Evolutionary conservation across 2,888 invertebrate genomes (phyloP), one percentile per base, ranked within the genome.

Genomic region (Lasioglossum leucozonium): DNA sequence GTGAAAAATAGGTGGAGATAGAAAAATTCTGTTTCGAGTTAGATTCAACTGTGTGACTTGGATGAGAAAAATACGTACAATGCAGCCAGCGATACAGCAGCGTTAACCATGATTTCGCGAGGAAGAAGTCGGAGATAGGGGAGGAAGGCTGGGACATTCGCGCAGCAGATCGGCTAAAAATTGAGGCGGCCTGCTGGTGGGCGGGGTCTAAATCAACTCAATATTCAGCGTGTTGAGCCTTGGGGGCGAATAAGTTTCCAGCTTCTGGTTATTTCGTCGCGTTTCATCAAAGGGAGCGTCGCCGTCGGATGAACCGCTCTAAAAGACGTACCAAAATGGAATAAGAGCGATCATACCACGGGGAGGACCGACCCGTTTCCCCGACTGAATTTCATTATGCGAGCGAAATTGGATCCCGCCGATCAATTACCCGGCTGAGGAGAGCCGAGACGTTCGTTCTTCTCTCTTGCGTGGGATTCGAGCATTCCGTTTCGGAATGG

Each of bases 371-470:
- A 62, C 69, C 80, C 73, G 82, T 72, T 88, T 84, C 83, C 81
- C 83, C 87, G 69, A 85, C 77, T 84, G 91, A 92, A 91, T 93
- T 91, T 92, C 92, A 93, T 92, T 92, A 92, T 88, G 88, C 79
- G 76, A 69, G 75, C 87, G 91, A 92, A 93, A 93, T 93, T 91
- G 91, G 86, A 93, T 92, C 90, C 72, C 85, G 81, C 87, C 91
- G 92, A 92, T 93, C 92, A 91, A 92, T 93, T 93, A 91, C 89
- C 87, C 90, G 88, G 81, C 90, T 90, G 87, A 81, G 84, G 86
- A 81, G 82, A 78, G 65, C 72, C 69, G 42, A 78, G 80, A 72
- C 79, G 72, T 77, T 79, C 84, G 65, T 85, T 37, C 67, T 34
- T 37, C 67, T 37, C 73, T 55, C 37, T 65, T 40, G 22, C 74